Evolutionary conservation across 2,113 vertebrate species (phyloP), one percentile per base, ranked within the genome.

Genomic region (Rhynchopsitta pachyrhyncha): DNA sequence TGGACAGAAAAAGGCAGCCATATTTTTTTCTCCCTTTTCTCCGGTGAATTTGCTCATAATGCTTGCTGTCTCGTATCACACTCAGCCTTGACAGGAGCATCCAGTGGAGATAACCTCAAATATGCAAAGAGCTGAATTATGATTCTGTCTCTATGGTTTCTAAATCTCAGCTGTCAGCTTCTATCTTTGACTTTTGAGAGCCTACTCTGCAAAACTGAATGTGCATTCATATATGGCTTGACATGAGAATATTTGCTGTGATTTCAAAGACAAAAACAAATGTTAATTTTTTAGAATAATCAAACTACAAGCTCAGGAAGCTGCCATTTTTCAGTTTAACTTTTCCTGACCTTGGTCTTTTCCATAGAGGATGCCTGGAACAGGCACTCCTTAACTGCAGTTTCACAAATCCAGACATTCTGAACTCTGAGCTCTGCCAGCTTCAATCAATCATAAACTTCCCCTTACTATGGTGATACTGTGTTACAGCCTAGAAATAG

Each of bases 101-200:
- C 90, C 71, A 90, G 35, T 80, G 78, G 78, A 89, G 57, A 87
- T 68, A 95, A 88, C 71, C 64, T 88, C 81, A 82, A 25, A 94
- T 79, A 87, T 85, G 74, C 81, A 88, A 80, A 90, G 46, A 73
- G 41, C 41, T 82, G 74, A 92, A 55, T 90, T 93, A 90, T 53
- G 24, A 91, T 74, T 90, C 70, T 5, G 3, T 73, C 82, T 37
- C 47, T 93, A 77, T 92, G 70, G 13, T 82, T 92, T 79, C 67
- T 76, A 63, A 91, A 89, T 73, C 41, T 91, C 74, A 91, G 50
- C 42, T 92, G 92, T 93, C 88, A 92, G 57, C 82, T 94, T 96
- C 95, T 74, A 62, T 95, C 86, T 89, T 90, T 94, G 93, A 69
- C 70, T 90, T 96, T 52, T 63, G 60, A 95, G 69, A 93, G 28